A percentile compares a stretch with the other conserved stretches of the same genome.
phyloP scores from a whole-genome alignment of 2,113 vertebrate species.

The Edolisoma coerulescens region DNA sequence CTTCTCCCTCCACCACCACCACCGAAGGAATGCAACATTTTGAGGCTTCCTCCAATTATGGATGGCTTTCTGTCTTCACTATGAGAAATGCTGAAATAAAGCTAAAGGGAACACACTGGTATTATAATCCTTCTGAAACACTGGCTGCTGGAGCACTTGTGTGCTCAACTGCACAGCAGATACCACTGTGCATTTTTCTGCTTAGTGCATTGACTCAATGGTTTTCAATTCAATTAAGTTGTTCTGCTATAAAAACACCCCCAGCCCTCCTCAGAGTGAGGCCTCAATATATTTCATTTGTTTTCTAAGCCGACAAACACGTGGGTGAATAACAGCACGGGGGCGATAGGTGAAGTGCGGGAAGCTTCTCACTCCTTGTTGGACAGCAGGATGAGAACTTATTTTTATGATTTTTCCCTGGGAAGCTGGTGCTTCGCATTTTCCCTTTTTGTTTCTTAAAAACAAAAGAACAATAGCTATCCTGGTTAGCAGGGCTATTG shows the following conservation, averaged over 20 bases:
- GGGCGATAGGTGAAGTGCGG: neutral
- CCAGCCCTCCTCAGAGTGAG: neutral
- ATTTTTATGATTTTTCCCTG: conserved; percentile 56
- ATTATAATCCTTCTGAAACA: neutral
- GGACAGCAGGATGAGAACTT: conserved; percentile 55
- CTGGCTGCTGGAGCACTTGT: neutral
- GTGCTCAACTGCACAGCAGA: neutral
- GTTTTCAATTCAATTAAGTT: neutral
- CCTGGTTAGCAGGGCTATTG: conserved; percentile 27
- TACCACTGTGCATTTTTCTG: neutral
- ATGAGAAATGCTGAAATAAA: neutral
- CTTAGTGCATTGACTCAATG: neutral
- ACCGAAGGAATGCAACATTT: neutral
- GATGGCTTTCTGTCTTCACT: neutral
- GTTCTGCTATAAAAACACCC: neutral
- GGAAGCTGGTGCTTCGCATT: neutral
- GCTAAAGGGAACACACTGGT: neutral
- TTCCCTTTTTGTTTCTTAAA: conserved; percentile 55
- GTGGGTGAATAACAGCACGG: neutral
- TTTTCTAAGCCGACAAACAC: neutral
- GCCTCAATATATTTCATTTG: neutral
- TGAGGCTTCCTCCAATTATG: neutral
- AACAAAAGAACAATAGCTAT: conserved; percentile 65
- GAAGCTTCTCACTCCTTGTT: neutral
- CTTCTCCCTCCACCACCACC: neutral